Percentiles rank a stretch among this genome's conserved stretches.
Evolutionary conservation across 2,888 invertebrate species (phyloP).

Genomic region (Taphrorychus bicolor): DNA sequence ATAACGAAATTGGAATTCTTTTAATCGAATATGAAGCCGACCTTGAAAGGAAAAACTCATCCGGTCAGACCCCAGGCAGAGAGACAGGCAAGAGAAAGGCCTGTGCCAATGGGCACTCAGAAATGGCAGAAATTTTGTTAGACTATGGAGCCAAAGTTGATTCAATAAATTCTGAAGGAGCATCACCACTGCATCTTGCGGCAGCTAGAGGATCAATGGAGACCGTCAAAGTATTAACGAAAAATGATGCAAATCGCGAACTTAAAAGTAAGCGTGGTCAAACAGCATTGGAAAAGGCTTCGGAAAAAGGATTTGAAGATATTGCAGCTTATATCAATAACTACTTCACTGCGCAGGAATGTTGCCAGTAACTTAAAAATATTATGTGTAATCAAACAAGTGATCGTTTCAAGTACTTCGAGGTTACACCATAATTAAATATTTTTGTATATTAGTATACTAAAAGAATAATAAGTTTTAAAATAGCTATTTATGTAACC

Average conservation of each 20-base stretch:
- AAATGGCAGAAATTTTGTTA: neutral
- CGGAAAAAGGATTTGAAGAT: neutral
- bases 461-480: no score
- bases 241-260: neutral
- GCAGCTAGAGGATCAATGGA: neutral
- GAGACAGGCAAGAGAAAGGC: neutral
- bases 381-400: no score
- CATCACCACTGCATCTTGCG: neutral
- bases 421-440: no score
- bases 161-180: neutral
- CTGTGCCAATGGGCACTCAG: neutral
- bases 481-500: no score
- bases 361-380: no score
- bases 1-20: neutral
- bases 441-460: no score
- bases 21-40: neutral
- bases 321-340: neutral
- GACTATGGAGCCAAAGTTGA: neutral
- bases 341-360: no score
- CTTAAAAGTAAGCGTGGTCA: neutral
- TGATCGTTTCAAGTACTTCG: no score
- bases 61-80: neutral
- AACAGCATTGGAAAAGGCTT: neutral
- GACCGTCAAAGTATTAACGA: neutral
- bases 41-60: neutral